Conservation (phyloP, 2,888 invertebrate species). For the Holacanthella duospinosa region DNA sequence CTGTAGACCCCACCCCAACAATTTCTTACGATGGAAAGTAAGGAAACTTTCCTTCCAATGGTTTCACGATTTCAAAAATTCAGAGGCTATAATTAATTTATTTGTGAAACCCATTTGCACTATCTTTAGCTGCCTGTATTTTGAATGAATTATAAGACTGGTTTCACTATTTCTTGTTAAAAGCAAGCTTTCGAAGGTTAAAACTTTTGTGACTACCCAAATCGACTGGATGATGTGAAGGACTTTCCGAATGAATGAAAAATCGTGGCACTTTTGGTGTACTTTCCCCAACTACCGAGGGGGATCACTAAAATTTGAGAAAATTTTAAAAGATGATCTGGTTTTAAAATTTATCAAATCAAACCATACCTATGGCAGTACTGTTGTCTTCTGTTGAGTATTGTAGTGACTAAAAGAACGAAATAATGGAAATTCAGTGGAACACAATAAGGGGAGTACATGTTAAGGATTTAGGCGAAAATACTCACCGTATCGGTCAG, state of each 20-base stretch:
- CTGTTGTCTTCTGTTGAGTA: constrained; percentile 48
- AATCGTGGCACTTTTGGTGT: constrained; percentile 32
- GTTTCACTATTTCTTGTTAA: background rate
- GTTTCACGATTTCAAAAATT: background rate
- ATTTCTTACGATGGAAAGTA: background rate
- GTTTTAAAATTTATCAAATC: background rate
- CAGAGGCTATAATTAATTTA: background rate
- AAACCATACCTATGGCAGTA: constrained; percentile 40
- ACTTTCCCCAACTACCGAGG: constrained; percentile 46
- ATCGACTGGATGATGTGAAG: constrained; percentile 32
- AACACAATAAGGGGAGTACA: background rate
- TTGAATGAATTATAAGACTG: background rate
- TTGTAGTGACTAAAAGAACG: constrained; percentile 40
- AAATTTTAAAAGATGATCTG: background rate
- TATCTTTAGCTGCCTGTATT: background rate
- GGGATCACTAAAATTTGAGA: constrained; percentile 40
- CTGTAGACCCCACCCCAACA: background rate
- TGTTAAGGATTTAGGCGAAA: background rate
- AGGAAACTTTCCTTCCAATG: background rate
- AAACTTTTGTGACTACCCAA: constrained; percentile 22
- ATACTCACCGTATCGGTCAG: constrained; percentile 40
- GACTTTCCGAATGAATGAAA: constrained; percentile 33
- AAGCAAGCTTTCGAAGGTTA: background rate
- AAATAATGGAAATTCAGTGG: too few relatives aligned
- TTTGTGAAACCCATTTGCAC: too few relatives aligned